Conservation (phyloP, 2,888 invertebrate genomes). For the Pterobdella sp. region DNA sequence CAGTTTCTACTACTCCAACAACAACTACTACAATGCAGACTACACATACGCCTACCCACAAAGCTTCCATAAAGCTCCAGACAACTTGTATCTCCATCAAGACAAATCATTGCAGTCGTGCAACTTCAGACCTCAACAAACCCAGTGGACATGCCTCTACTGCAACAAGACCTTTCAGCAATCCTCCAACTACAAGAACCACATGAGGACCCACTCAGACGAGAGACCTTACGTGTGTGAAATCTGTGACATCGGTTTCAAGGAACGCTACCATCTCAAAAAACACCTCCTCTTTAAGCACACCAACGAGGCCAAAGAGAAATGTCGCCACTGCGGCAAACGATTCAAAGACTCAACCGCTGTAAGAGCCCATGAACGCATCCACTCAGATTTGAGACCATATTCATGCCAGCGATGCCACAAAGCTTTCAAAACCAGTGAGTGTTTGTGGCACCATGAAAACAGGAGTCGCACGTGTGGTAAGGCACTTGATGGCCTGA, state of each 20-base stretch:
- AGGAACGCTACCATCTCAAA: slow-evolving; percentile 39
- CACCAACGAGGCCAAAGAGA: slow-evolving; percentile 37
- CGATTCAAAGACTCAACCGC: slow-evolving; percentile 40
- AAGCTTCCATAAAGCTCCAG: neutral
- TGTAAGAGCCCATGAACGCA: slow-evolving; percentile 39
- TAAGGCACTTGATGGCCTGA: slow-evolving; percentile 21
- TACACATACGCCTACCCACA: neutral
- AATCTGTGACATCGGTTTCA: slow-evolving; percentile 39
- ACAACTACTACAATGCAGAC: neutral
- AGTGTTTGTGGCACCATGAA: slow-evolving; percentile 40
- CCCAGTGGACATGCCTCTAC: slow-evolving; percentile 37
- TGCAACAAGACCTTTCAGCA: slow-evolving; percentile 39
- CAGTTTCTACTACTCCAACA: neutral
- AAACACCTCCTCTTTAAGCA: slow-evolving; percentile 40
- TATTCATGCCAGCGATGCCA: slow-evolving; percentile 37
- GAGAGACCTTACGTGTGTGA: slow-evolving; percentile 39
- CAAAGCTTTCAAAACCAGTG: slow-evolving; percentile 39
- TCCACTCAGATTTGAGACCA: slow-evolving; percentile 38
- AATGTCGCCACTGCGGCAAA: slow-evolving; percentile 38
- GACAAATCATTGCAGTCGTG: neutral
- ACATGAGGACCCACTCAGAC: slow-evolving; percentile 39
- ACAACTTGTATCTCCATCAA: neutral
- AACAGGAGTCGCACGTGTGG: slow-evolving; percentile 40
- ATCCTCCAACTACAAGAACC: slow-evolving; percentile 39
- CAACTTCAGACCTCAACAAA: neutral